These are phyloP conservation scores for Planococcus citri DNA, from an alignment of 1,140 invertebrate genomes.

Conservation along the genomic window DNA sequence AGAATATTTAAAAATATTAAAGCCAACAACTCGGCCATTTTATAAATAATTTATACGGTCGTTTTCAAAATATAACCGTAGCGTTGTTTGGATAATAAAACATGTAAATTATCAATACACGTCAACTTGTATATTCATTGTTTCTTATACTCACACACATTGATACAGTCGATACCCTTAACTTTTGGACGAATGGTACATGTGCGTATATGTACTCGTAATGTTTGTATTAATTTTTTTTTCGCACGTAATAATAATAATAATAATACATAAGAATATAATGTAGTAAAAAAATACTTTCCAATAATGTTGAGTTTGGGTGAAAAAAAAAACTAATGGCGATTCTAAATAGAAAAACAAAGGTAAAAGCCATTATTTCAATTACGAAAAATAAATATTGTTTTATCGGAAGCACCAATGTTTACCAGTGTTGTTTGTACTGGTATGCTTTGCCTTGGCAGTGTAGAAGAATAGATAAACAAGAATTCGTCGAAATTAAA, in stretches of 20 bases:
- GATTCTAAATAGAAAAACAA: background rate
- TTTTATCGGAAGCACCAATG: background rate
- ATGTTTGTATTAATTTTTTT: too few species aligned
- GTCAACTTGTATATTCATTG: background rate
- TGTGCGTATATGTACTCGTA: too few species aligned
- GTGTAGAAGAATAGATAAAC: background rate
- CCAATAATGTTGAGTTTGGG: background rate
- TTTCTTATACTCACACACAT: background rate
- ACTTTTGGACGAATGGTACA: too few species aligned
- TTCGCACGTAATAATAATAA: too few species aligned
- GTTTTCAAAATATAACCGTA: conserved; percentile 3
- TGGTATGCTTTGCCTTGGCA: background rate
- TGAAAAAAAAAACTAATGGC: background rate
- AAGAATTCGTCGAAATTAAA: conserved; percentile 1
- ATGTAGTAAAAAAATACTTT: background rate
- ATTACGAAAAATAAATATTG: conserved; percentile 4
- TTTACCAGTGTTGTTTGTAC: background rate
- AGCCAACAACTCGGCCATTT: background rate
- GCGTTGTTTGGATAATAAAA: background rate
- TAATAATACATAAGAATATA: too few species aligned
- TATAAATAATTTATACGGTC: conserved; percentile 3
- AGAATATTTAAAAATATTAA: conserved; percentile 1
- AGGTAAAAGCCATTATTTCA: conserved; percentile 2
- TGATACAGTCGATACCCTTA: too few species aligned
- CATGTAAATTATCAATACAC: background rate